phyloP scores from a whole-genome alignment of 2,797 vertebrate species.

The Denticeps clupeoides region DNA sequence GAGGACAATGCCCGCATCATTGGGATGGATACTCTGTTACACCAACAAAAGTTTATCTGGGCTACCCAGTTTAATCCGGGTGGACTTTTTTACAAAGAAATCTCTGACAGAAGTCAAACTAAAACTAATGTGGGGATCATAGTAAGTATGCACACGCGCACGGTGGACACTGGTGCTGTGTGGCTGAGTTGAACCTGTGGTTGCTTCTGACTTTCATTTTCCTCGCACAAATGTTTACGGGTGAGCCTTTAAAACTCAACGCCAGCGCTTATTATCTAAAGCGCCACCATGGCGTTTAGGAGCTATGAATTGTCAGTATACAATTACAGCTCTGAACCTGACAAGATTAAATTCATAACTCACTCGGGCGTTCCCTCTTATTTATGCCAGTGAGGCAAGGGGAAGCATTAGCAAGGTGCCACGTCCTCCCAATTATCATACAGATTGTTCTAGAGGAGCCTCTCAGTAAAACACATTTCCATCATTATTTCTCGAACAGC shows the following conservation, averaged over 20 bases:
- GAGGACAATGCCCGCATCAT: constrained; percentile 97
- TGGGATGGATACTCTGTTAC: constrained; percentile 89
- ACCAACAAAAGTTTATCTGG: constrained; percentile 96
- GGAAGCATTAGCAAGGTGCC: constrained; percentile 4
- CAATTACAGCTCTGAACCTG: constrained; percentile 1
- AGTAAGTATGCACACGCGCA: constrained; percentile 66
- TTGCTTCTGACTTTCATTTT: no score
- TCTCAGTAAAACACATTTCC: neutral
- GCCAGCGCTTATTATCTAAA: neutral
- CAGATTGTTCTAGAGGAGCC: constrained; percentile 5
- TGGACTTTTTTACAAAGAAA: constrained; percentile 92
- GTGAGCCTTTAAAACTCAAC: no score
- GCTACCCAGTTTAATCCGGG: constrained; percentile 98
- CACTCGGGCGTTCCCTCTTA: neutral
- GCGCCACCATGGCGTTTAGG: neutral
- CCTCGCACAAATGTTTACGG: no score
- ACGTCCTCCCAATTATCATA: constrained; percentile 1
- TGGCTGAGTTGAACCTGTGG: neutral
- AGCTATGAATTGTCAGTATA: constrained; percentile 3
- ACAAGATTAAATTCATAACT: constrained; percentile 10
- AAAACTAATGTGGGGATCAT: constrained; percentile 83
- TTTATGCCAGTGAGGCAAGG: neutral
- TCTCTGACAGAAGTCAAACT: constrained; percentile 73
- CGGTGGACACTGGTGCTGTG: neutral
- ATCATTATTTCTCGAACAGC: constrained; percentile 5